phyloP scores from a whole-genome alignment of 2,797 vertebrate genomes.

The Poecile montanus region DNA sequence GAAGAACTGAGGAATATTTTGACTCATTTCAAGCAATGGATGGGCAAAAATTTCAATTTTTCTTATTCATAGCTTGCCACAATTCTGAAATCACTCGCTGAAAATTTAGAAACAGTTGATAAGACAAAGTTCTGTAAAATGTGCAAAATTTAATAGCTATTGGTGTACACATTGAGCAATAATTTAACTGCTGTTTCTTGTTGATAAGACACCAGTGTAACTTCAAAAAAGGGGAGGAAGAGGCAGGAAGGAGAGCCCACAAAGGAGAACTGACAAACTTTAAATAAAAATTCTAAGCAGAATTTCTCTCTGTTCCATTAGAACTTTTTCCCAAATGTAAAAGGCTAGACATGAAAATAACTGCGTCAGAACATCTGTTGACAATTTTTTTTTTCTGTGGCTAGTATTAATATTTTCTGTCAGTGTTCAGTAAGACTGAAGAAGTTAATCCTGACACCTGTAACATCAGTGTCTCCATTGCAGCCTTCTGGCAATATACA shows the following conservation, averaged over 20 bases:
- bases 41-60: background rate
- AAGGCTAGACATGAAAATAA: background rate
- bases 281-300: background rate
- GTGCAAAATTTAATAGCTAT: background rate
- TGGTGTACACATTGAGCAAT: background rate
- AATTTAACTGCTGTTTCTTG: background rate
- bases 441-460: background rate
- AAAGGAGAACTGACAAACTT: background rate
- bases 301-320: background rate
- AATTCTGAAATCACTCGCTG: background rate
- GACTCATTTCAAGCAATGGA: background rate
- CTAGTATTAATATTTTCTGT: background rate
- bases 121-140: background rate
- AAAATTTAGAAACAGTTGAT: background rate
- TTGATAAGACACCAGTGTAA: background rate
- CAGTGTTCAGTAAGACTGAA: background rate
- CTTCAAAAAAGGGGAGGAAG: background rate
- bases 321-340: background rate
- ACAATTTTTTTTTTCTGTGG: background rate
- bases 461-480: background rate
- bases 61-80: background rate
- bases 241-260: background rate
- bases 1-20: background rate
- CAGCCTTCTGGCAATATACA: background rate
- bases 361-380: background rate